Conservation (phyloP, 2,888 invertebrate genomes). For the Heterodera filipjevi region DNA sequence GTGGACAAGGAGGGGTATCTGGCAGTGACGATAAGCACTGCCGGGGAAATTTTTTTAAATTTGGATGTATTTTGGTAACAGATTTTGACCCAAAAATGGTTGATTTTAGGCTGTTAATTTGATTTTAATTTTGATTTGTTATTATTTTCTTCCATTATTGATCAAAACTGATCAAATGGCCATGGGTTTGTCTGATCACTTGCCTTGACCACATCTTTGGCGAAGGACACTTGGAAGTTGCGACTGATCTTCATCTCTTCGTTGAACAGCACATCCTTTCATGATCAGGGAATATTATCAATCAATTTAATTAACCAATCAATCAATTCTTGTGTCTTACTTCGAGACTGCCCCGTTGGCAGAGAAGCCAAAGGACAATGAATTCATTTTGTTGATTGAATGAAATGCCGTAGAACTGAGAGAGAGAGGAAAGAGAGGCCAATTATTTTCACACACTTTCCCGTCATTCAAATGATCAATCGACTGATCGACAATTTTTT, state of each 20-base stretch:
- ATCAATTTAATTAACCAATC: no score
- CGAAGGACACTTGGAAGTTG: constrained; percentile 64
- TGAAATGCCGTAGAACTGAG: constrained; percentile 59
- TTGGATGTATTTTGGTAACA: no score
- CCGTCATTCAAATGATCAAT: no score
- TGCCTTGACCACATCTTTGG: constrained; percentile 63
- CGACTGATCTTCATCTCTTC: constrained; percentile 62
- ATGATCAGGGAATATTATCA: no score
- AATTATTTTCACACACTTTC: not conserved
- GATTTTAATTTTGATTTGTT: no score
- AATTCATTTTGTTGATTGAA: constrained; percentile 65
- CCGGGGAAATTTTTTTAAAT: no score
- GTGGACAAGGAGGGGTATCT: no score
- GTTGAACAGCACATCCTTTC: constrained; percentile 62
- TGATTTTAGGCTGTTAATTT: no score
- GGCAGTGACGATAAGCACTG: no score
- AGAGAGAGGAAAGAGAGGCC: not conserved
- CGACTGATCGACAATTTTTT: no score
- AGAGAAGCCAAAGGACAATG: constrained; percentile 62
- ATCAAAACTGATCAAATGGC: not conserved
- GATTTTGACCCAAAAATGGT: no score
- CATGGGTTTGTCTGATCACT: not conserved
- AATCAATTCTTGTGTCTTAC: constrained; percentile 30
- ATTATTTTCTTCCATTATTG: no score
- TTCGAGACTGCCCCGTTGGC: constrained; percentile 60